These are phyloP conservation scores for Bambusicola thoracicus DNA, from an alignment of 2,113 vertebrate genomes.

Conservation along the genomic window DNA sequence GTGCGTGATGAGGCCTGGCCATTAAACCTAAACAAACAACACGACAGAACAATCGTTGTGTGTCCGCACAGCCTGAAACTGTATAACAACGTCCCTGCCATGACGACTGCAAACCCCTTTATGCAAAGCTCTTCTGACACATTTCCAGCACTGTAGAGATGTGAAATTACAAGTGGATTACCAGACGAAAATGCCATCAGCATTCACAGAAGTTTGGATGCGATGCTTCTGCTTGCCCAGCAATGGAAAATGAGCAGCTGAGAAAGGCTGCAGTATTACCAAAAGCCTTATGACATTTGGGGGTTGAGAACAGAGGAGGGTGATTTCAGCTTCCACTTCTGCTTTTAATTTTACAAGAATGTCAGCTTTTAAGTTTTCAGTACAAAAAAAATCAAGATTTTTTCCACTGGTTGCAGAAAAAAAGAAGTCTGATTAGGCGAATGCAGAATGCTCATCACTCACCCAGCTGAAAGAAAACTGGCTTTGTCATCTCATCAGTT, in stretches of 20 bases:
- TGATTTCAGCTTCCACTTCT: background rate
- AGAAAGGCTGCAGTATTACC: background rate
- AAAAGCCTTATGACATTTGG: background rate
- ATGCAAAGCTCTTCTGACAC: background rate
- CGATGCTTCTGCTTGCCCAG: background rate
- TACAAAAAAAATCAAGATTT: background rate
- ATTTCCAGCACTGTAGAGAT: background rate
- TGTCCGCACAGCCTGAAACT: background rate
- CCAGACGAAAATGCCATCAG: background rate
- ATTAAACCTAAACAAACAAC: background rate
- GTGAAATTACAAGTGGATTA: background rate
- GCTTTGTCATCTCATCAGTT: background rate
- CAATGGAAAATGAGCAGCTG: background rate
- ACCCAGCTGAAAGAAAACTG: background rate
- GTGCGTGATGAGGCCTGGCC: background rate
- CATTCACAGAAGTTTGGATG: background rate
- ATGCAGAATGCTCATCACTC: background rate
- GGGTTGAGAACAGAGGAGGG: background rate
- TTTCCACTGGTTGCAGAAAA: background rate
- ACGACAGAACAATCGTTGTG: background rate
- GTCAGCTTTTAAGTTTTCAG: background rate
- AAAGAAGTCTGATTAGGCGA: background rate
- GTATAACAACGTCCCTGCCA: accelerated
- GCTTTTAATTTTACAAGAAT: background rate
- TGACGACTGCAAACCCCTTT: background rate